A percentile compares a stretch with the other conserved stretches of the same genome.
phyloP scores from a whole-genome alignment of 2,797 vertebrate species.

The Prionace glauca region DNA sequence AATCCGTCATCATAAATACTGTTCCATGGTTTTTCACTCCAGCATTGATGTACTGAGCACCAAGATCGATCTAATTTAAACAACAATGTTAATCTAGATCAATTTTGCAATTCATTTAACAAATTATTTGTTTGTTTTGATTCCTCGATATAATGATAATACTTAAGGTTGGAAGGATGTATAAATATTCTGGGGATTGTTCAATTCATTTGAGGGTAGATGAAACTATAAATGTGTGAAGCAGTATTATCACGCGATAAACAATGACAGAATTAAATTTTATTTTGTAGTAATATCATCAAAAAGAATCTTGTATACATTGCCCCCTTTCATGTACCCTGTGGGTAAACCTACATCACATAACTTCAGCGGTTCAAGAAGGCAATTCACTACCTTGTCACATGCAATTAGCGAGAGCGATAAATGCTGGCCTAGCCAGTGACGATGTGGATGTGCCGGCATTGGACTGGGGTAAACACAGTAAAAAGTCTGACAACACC shows the following conservation, averaged over 20 bases:
- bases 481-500: no score
- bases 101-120: neutral
- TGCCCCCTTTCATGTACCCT: neutral
- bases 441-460: no score
- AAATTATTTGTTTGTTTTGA: neutral
- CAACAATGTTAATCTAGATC: neutral
- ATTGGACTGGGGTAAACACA: no score
- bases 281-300: neutral
- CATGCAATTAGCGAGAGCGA: no score
- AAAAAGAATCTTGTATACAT: neutral
- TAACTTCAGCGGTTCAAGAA: no score
- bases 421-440: no score
- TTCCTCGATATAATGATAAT: neutral
- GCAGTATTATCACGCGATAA: neutral
- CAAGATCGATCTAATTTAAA: conserved; percentile 55
- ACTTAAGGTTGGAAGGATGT: neutral
- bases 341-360: no score
- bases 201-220: neutral
- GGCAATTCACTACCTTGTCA: no score
- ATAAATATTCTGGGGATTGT: neutral
- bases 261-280: neutral
- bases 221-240: neutral
- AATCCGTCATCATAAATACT: conserved; percentile 67
- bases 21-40: conserved; percentile 61
- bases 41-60: conserved; percentile 57